Percentiles rank a stretch among this genome's conserved stretches.
Evolutionary conservation across 2,113 vertebrate genomes (phyloP).

Genomic region (Grammomys dolichurus): DNA sequence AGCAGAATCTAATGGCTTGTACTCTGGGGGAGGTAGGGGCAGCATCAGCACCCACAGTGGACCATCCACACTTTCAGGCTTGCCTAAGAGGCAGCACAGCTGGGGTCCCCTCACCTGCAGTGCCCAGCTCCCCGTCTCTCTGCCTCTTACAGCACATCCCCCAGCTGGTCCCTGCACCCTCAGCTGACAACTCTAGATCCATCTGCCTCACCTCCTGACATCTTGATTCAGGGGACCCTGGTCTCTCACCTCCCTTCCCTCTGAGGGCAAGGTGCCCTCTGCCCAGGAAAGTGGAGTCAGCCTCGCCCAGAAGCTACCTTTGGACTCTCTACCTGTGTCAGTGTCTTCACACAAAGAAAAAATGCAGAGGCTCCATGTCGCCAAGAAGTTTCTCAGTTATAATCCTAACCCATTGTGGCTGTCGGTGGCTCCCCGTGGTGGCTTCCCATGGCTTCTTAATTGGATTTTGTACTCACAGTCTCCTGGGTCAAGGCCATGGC

Average conservation of each 20-base stretch:
- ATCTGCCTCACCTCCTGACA: fast-evolving
- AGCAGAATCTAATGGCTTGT: fast-evolving
- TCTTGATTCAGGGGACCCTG: neutral
- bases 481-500: neutral
- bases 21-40: neutral
- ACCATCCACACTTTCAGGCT: neutral
- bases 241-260: neutral
- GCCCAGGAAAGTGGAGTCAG: neutral
- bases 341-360: fast-evolving
- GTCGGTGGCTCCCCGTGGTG: neutral
- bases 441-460: neutral
- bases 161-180: neutral
- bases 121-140: neutral
- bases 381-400: neutral
- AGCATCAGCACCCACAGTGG: neutral
- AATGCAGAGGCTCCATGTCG: neutral
- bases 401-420: neutral
- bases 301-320: neutral
- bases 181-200: neutral
- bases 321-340: fast-evolving
- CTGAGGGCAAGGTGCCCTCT: too few relatives aligned
- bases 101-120: neutral
- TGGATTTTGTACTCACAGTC: neutral
- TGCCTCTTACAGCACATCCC: neutral
- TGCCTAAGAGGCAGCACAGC: neutral